Percentiles rank a stretch among this genome's conserved stretches.
Evolutionary conservation across 2,888 invertebrate species (phyloP).

Genomic region (Mantis religiosa): DNA sequence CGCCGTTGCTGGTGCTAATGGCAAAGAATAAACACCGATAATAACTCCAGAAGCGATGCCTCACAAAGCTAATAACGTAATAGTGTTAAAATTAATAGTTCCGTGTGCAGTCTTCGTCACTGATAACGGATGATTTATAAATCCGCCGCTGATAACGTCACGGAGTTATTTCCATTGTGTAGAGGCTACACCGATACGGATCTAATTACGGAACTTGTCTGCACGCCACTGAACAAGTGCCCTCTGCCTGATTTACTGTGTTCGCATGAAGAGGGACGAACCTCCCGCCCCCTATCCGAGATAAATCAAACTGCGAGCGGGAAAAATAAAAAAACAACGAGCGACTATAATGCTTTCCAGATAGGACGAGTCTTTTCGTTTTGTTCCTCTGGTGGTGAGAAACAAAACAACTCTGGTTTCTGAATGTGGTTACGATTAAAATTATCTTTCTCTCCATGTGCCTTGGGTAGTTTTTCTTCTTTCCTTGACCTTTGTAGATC

Average conservation of each 20-base stretch:
- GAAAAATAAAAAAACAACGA: neutral
- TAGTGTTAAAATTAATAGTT: neutral
- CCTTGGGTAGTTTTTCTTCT: neutral
- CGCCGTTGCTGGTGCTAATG: neutral
- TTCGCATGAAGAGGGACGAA: neutral
- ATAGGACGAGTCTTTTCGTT: neutral
- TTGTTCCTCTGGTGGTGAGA: neutral
- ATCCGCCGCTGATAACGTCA: neutral
- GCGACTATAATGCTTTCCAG: neutral
- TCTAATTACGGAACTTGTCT: neutral
- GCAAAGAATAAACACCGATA: neutral
- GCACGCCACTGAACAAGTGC: neutral
- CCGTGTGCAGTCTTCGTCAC: neutral
- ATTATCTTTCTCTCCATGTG: neutral
- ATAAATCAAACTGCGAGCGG: neutral
- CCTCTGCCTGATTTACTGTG: neutral
- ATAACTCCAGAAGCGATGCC: neutral
- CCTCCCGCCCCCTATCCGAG: neutral
- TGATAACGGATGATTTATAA: neutral
- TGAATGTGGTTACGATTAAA: neutral
- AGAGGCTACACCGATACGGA: neutral
- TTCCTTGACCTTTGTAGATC: neutral
- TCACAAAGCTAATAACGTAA: neutral
- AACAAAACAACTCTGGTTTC: neutral
- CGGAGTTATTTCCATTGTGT: neutral